phyloP scores from a whole-genome alignment of 2,797 vertebrate species.

The Glossophaga mutica region DNA sequence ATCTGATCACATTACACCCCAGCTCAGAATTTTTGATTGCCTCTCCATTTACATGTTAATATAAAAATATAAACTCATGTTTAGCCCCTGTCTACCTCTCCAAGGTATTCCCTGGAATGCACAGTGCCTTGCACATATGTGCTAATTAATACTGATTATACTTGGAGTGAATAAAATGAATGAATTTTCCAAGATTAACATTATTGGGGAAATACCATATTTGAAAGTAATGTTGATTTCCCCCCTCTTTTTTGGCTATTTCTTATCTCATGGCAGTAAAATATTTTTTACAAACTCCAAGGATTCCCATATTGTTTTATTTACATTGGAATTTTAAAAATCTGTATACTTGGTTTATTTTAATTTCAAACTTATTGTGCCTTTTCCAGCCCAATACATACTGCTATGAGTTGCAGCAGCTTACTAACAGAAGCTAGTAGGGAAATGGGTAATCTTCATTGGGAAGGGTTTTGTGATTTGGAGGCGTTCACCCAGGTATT shows the following conservation, averaged over 20 bases:
- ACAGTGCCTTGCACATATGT: not conserved
- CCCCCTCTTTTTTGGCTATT: slow-evolving; percentile 21
- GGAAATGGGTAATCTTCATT: not conserved
- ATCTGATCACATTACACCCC: not conserved
- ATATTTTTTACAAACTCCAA: not conserved
- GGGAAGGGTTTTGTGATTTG: slow-evolving; percentile 1
- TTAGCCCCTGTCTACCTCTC: not conserved
- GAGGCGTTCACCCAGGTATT: not conserved
- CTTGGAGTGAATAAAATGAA: not conserved
- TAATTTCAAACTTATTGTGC: not conserved
- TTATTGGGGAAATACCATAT: not conserved
- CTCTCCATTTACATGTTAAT: not conserved
- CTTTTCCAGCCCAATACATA: not conserved
- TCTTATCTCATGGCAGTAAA: slow-evolving; percentile 15
- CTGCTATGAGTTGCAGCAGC: not conserved
- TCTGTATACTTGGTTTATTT: not conserved
- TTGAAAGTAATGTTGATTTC: not conserved
- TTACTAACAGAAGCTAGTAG: not conserved
- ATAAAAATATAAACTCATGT: slow-evolving; percentile 17
- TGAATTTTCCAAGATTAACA: slow-evolving; percentile 33
- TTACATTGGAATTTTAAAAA: not conserved
- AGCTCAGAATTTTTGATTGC: not conserved
- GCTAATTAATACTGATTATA: not conserved
- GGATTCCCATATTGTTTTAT: slow-evolving; percentile 2
- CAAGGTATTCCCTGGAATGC: not conserved